Percentiles rank a stretch among this genome's conserved stretches.
These are phyloP conservation scores for Aegithalos caudatus DNA, from an alignment of 2,113 vertebrate species.

Conservation along the genomic window DNA sequence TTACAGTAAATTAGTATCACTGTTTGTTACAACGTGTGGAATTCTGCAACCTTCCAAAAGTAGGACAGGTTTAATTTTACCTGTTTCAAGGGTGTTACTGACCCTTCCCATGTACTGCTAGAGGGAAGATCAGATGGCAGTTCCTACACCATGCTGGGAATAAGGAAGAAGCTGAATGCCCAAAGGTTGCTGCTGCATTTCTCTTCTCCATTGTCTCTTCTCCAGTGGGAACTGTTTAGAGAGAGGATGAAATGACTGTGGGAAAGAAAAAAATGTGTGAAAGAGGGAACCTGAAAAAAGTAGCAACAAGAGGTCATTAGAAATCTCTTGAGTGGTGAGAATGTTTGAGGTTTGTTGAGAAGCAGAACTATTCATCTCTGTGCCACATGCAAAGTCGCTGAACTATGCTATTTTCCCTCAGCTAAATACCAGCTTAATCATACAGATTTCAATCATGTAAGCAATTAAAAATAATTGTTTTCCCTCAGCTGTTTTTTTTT, in stretches of 20 bases:
- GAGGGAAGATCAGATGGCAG: not conserved
- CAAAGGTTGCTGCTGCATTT: not conserved
- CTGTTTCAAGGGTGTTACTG: not conserved
- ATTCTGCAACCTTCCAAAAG: not conserved
- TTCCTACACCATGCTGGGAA: not conserved
- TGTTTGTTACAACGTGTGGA: accelerated
- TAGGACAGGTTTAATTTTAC: not conserved
- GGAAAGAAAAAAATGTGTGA: not conserved
- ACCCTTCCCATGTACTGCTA: not conserved
- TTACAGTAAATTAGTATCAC: not conserved
- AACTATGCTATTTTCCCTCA: not conserved
- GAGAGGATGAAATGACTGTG: not conserved
- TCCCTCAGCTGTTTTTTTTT: not conserved
- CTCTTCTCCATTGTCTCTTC: not conserved
- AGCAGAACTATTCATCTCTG: not conserved
- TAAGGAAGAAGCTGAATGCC: not conserved
- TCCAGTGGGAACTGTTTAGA: not conserved
- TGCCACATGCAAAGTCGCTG: not conserved
- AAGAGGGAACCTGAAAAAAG: not conserved
- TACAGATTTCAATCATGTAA: not conserved
- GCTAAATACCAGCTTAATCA: not conserved
- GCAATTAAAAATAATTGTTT: not conserved
- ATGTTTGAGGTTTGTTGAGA: not conserved
- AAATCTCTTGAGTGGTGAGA: not conserved
- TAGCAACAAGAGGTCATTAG: not conserved